Percentiles rank a stretch among this genome's conserved stretches.
Evolutionary conservation across 2,888 invertebrate genomes (phyloP).

Genomic region (Habroteleia sp.): DNA sequence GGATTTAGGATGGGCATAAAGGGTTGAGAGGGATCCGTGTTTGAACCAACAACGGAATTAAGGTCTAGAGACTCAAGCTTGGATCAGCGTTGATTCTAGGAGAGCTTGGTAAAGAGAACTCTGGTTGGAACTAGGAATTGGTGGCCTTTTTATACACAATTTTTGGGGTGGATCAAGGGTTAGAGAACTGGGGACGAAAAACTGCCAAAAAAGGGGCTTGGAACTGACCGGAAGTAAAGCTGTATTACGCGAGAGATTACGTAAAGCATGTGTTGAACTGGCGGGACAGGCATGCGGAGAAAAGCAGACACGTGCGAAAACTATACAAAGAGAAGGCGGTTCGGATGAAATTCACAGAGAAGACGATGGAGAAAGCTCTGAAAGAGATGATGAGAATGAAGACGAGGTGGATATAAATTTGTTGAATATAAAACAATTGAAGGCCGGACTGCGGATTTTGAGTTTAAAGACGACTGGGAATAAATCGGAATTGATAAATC

Average conservation of each 20-base stretch:
- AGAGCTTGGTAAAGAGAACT: too few relatives aligned
- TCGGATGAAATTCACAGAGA: not conserved
- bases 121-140: too few relatives aligned
- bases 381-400: conserved; percentile 2
- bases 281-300: not conserved
- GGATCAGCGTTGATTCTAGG: too few relatives aligned
- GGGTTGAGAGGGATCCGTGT: too few relatives aligned
- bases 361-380: conserved; percentile 9
- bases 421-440: conserved; percentile 13
- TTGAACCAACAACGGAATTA: too few relatives aligned
- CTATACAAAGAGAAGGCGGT: not conserved
- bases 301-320: not conserved
- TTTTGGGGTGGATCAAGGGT: too few relatives aligned
- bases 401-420: conserved; percentile 14
- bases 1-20: too few relatives aligned
- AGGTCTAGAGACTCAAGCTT: too few relatives aligned
- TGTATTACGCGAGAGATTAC: conserved; percentile 13
- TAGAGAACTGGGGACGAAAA: too few relatives aligned
- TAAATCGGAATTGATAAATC: conserved; percentile 24
- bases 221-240: conserved; percentile 8
- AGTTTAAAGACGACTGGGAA: conserved; percentile 29
- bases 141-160: too few relatives aligned
- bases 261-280: not conserved
- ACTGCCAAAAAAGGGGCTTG: not conserved
- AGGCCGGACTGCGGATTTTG: conserved; percentile 1